Evolutionary conservation across 2,113 vertebrate species (phyloP), one percentile per base, ranked within the genome.

Genomic region (Uropsilus gracilis): DNA sequence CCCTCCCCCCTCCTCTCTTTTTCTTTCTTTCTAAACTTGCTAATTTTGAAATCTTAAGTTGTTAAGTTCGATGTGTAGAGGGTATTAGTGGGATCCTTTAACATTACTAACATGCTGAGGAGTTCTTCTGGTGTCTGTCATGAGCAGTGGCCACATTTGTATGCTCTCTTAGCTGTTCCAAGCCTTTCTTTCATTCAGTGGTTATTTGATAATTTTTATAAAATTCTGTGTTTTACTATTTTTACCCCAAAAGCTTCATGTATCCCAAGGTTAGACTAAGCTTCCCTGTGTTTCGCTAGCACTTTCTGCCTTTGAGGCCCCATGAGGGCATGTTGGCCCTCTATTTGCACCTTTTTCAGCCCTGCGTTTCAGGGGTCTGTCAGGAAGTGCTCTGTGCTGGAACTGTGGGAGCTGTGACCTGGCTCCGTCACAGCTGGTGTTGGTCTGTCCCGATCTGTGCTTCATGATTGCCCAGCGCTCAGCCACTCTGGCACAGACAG

Each of bases 401-500:
- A 77, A 20, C 55, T 72, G 6, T 76, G 39, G 32, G 82, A 68
- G 61, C 76, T 53, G 50, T 85, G 59, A 26, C 48, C 61, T 82
- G 50, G 71, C 63, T 59, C 50, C 4, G 2, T 76, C 68, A 63
- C 72, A 66, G 48, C n/a, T 53, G 32, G 69, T 5, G 44, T 59
- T 39, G 82, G 76, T 95, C 46, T 46, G 22, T 63, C 72, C n/a
- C 24, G 73, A 0, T 87, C 59, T 85, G 73, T n/a, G 13, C 48
- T 73, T 73, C 53, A 1, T 46, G 85, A 84, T 16, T 93, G 86
- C 61, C 91, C 63, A 46, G 48, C 46, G 63, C 72, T 86, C 37
- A 95, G 61, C 73, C 50, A 22, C 92, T 86, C 83, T 96, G 93
- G 91, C 95, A 92, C 22, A 82, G 96, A 92, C 77, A 82, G 89